Percentiles rank a stretch among this genome's conserved stretches.
phyloP scores from a whole-genome alignment of 2,888 invertebrate species.

The Brenthis hecate region DNA sequence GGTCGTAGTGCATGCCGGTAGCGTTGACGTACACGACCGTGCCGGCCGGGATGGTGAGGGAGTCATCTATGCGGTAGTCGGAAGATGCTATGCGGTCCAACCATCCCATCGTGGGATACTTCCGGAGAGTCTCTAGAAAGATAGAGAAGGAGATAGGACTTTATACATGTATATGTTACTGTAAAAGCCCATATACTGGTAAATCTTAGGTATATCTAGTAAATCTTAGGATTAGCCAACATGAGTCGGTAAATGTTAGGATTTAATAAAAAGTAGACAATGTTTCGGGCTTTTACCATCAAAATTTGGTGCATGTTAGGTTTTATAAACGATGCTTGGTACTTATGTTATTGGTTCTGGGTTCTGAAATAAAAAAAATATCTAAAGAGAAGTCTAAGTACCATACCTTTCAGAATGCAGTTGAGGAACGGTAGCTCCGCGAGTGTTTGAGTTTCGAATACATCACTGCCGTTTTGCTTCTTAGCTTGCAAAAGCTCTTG shows the following conservation, averaged over 20 bases:
- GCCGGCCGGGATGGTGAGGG: conserved; percentile 49
- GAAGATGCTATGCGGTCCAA: conserved; percentile 41
- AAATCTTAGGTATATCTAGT: background rate
- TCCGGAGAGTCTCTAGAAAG: conserved; percentile 43
- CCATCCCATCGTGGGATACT: conserved; percentile 47
- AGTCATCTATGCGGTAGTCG: conserved; percentile 45
- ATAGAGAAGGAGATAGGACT: background rate
- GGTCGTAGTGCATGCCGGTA: conserved; percentile 59
- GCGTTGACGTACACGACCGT: conserved; percentile 51
- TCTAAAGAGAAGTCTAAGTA: conserved; percentile 14
- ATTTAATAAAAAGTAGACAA: too few relatives aligned
- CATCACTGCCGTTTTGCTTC: conserved; percentile 26
- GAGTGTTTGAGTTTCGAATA: conserved; percentile 36
- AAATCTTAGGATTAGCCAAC: too few relatives aligned
- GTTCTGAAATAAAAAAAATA: too few relatives aligned
- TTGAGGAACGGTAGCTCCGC: conserved; percentile 42
- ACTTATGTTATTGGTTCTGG: too few relatives aligned
- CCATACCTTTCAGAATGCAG: conserved; percentile 44
- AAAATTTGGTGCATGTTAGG: too few relatives aligned
- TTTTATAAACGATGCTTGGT: too few relatives aligned
- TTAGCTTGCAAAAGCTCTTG: conserved; percentile 41
- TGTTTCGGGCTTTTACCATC: too few relatives aligned
- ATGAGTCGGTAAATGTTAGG: too few relatives aligned
- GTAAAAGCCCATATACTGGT: too few relatives aligned
- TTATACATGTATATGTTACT: background rate